These are phyloP conservation scores for Xiphorhynchus elegans DNA, from an alignment of 2,113 vertebrate genomes.

Conservation along the genomic window DNA sequence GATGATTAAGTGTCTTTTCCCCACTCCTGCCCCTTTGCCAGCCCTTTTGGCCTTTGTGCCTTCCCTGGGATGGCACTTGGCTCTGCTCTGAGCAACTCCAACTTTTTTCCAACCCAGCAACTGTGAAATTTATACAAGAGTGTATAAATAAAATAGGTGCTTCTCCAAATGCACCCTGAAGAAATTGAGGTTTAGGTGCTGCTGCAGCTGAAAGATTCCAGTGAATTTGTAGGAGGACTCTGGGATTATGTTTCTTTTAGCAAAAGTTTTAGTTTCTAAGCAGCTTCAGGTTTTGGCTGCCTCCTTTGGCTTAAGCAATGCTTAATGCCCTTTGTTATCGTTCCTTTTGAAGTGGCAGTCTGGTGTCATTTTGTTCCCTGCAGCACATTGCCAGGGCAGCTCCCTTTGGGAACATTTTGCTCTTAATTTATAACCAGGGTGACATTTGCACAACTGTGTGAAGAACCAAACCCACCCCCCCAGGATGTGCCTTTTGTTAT, in stretches of 20 bases:
- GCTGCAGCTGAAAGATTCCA: background rate
- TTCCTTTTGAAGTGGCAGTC: background rate
- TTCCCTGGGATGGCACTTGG: fast-evolving
- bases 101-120: background rate
- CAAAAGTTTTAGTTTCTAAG: background rate
- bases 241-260: background rate
- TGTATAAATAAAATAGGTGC: fast-evolving
- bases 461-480: background rate
- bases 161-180: background rate
- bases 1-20: background rate
- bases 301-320: background rate
- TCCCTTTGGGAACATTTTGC: background rate
- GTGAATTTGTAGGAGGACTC: background rate
- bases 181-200: background rate
- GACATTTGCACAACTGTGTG: background rate
- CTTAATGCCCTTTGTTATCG: background rate
- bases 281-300: background rate
- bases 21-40: background rate
- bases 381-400: background rate
- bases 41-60: background rate
- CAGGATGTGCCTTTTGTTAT: background rate
- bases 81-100: background rate
- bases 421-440: background rate
- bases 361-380: background rate
- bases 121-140: background rate